Conservation (phyloP, 2,113 vertebrate genomes). For the Centropristis striata region DNA sequence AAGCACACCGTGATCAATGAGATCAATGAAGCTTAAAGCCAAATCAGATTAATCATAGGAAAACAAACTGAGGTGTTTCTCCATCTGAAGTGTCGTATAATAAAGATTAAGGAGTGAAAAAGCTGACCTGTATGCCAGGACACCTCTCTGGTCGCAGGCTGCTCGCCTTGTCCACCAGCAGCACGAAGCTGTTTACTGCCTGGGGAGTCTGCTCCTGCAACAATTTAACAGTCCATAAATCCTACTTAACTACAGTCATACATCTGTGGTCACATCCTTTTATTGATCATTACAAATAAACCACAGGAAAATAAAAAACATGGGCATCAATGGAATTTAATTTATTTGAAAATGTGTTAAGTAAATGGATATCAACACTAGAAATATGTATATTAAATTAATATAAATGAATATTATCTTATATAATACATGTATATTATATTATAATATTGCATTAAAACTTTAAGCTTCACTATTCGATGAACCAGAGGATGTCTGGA, state of each 20-base stretch:
- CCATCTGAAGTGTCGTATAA: background rate
- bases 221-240: constrained; percentile 3
- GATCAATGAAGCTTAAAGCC: background rate
- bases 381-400: background rate
- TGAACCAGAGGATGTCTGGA: background rate
- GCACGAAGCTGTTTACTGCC: constrained; percentile 82
- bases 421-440: background rate
- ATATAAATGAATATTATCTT: too few relatives aligned
- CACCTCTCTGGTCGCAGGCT: constrained; percentile 80
- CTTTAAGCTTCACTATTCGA: too few relatives aligned
- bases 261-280: background rate
- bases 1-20: background rate
- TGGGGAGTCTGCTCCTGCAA: constrained; percentile 79
- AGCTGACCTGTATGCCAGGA: constrained; percentile 86
- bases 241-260: background rate
- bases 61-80: background rate
- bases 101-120: background rate
- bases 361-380: background rate
- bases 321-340: background rate
- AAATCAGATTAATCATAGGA: background rate
- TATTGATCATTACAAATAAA: background rate
- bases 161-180: constrained; percentile 89
- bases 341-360: background rate
- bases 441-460: too few relatives aligned
- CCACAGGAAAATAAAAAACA: background rate